Percentiles rank a stretch among this genome's conserved stretches.
phyloP scores from a whole-genome alignment of 1,140 invertebrate genomes.

The Musca domestica region DNA sequence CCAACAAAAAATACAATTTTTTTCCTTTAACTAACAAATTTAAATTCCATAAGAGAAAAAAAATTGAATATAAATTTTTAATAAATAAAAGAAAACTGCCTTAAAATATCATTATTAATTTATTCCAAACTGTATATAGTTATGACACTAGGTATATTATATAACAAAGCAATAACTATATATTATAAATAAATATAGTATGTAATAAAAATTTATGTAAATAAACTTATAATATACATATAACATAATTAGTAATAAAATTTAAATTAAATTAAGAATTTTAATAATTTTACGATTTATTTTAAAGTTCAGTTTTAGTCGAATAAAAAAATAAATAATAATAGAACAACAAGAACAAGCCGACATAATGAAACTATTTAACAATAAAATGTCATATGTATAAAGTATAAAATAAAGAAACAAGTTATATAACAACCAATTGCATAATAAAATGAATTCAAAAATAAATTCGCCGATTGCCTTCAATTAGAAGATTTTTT shows the following conservation, averaged over 20 bases:
- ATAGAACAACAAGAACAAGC: neutral
- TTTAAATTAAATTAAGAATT: constrained; percentile 9
- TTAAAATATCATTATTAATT: constrained; percentile 19
- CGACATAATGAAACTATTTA: neutral
- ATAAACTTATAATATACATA: constrained; percentile 6
- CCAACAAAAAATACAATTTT: neutral
- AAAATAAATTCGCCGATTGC: constrained; percentile 54
- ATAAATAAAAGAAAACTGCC: constrained; percentile 21
- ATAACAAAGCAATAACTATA: constrained; percentile 21
- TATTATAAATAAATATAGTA: constrained; percentile 19
- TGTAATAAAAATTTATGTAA: constrained; percentile 5
- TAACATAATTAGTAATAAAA: neutral
- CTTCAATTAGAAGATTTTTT: constrained; percentile 55
- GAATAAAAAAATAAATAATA: neutral
- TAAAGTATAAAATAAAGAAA: constrained; percentile 26
- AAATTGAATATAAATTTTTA: constrained; percentile 6
- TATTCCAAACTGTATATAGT: constrained; percentile 9
- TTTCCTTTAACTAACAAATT: neutral
- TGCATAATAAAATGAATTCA: constrained; percentile 51
- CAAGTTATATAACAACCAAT: constrained; percentile 50
- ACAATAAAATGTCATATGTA: constrained; percentile 4
- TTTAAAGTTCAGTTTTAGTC: constrained; percentile 10
- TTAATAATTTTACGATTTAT: constrained; percentile 23
- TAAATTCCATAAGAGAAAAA: too few species aligned
- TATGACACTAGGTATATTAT: constrained; percentile 11